phyloP scores from a whole-genome alignment of 2,888 invertebrate species.

The Leptinotarsa haldemani region DNA sequence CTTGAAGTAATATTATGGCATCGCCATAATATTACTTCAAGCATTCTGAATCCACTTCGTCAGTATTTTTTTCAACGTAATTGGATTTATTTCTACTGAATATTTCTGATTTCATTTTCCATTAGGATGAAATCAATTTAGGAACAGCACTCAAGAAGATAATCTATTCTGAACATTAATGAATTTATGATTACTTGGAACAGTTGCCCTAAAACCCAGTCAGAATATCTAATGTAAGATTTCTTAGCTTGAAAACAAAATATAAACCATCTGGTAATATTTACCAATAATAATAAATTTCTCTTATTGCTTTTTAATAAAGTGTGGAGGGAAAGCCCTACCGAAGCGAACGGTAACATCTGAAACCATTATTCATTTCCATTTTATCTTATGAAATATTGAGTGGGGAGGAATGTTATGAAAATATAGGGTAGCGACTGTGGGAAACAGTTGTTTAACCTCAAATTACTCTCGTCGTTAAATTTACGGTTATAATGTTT shows the following conservation, averaged over 20 bases:
- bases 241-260: constrained; percentile 11
- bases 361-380: constrained; percentile 52
- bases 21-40: too few relatives aligned
- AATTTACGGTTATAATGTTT: constrained; percentile 13
- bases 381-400: constrained; percentile 55
- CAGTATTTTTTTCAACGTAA: too few relatives aligned
- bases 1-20: too few relatives aligned
- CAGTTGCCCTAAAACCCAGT: constrained; percentile 7
- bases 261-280: constrained; percentile 26
- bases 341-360: constrained; percentile 44
- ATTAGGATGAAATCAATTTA: not conserved
- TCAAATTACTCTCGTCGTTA: constrained; percentile 43
- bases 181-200: not conserved
- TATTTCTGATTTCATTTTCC: not conserved
- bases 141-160: constrained; percentile 9
- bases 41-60: too few relatives aligned
- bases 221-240: not conserved
- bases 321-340: constrained; percentile 44
- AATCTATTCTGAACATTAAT: constrained; percentile 6
- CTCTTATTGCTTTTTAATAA: constrained; percentile 51
- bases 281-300: constrained; percentile 46
- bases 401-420: constrained; percentile 52
- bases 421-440: constrained; percentile 51
- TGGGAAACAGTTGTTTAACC: constrained; percentile 51
- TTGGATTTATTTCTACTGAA: not conserved